Conservation (phyloP, 2,888 invertebrate genomes). For the Pollenia griseotomentosa region DNA sequence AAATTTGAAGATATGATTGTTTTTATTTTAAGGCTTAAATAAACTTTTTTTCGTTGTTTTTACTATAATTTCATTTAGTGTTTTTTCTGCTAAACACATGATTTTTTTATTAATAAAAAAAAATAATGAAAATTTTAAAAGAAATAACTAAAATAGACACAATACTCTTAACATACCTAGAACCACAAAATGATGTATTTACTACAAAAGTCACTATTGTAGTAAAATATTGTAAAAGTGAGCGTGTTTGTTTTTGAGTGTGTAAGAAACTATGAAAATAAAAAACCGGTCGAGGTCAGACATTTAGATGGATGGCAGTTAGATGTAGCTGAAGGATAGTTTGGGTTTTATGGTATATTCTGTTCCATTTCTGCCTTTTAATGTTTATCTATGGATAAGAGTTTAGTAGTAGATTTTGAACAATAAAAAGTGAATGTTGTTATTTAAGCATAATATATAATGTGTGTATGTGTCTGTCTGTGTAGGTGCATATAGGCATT, state of each 20-base stretch:
- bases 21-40: too few species aligned
- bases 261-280: slow-evolving; percentile 16
- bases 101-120: slow-evolving; percentile 1
- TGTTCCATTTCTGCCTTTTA: background rate
- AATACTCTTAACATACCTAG: background rate
- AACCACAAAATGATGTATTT: slow-evolving; percentile 20
- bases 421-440: slow-evolving; percentile 21
- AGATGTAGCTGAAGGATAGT: background rate
- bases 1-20: too few species aligned
- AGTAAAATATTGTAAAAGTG: background rate
- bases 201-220: background rate
- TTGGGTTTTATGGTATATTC: slow-evolving; percentile 17
- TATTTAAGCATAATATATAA: background rate
- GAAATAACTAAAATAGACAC: background rate
- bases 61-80: too few species aligned
- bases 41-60: too few species aligned
- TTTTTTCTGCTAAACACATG: background rate
- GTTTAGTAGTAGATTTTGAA: background rate
- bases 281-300: slow-evolving; percentile 69
- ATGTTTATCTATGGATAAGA: background rate
- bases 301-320: slow-evolving; percentile 37
- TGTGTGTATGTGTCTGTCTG: background rate
- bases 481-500: background rate
- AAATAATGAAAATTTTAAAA: background rate
- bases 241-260: background rate